Evolutionary conservation across 2,113 vertebrate genomes (phyloP).

Genomic region (Penelope pileata): DNA sequence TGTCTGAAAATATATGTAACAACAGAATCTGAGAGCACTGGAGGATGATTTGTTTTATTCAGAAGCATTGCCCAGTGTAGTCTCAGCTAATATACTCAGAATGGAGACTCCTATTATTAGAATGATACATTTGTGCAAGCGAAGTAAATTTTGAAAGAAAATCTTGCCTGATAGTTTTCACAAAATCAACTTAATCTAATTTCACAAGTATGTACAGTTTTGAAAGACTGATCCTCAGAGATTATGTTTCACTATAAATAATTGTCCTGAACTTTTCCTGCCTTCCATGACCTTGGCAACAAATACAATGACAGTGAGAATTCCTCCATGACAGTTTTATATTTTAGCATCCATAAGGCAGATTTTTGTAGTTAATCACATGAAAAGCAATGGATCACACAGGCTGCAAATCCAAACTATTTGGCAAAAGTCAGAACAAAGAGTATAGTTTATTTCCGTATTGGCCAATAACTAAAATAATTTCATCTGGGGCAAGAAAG

Average conservation of each 20-base stretch:
- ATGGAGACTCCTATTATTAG: neutral
- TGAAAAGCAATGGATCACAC: neutral
- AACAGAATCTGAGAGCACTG: neutral
- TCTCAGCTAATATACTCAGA: neutral
- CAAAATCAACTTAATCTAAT: neutral
- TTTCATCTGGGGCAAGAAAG: neutral
- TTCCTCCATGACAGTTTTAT: neutral
- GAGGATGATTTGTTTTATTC: neutral
- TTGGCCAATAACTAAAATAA: neutral
- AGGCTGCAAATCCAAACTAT: neutral
- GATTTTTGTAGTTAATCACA: neutral
- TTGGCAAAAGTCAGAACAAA: neutral
- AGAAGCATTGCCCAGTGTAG: neutral
- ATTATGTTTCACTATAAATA: conserved; percentile 23
- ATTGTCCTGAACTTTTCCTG: conserved; percentile 33
- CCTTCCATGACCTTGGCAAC: conserved; percentile 27
- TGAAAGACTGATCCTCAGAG: neutral
- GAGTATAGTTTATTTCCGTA: neutral
- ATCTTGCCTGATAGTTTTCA: neutral
- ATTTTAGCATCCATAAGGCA: neutral
- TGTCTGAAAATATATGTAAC: conserved; percentile 9
- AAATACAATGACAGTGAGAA: neutral
- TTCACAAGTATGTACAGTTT: neutral
- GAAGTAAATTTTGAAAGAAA: conserved; percentile 31
- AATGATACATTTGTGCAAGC: neutral